Conservation (phyloP, 2,113 vertebrate species). For the Seriola rivoliana region DNA sequence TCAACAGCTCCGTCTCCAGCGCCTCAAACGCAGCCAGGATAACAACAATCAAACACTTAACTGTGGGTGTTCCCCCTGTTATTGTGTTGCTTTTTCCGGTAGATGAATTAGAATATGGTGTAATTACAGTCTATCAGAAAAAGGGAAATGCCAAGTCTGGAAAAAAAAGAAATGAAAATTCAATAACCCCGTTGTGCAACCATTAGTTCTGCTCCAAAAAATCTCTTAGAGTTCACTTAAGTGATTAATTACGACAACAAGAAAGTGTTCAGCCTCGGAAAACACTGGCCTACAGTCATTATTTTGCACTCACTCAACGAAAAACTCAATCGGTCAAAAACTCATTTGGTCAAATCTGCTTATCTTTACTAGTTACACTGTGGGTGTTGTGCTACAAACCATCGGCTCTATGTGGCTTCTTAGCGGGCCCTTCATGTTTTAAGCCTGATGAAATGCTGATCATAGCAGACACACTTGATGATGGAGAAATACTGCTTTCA, state of each 20-base stretch:
- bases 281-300: conserved; percentile 61
- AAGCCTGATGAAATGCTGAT: conserved; percentile 60
- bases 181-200: conserved; percentile 60
- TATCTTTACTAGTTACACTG: conserved; percentile 20
- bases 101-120: conserved; percentile 52
- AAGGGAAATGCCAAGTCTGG: conserved; percentile 48
- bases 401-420: background rate
- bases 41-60: conserved; percentile 8
- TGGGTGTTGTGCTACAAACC: background rate
- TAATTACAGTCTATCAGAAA: conserved; percentile 56
- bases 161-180: conserved; percentile 63
- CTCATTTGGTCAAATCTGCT: conserved; percentile 47
- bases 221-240: conserved; percentile 63
- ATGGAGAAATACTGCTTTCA: conserved; percentile 71
- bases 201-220: conserved; percentile 74
- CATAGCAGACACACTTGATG: conserved; percentile 59
- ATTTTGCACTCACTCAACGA: conserved; percentile 45
- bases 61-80: background rate
- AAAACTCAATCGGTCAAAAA: conserved; percentile 53
- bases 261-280: conserved; percentile 53
- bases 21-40: background rate
- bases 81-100: conserved; percentile 14
- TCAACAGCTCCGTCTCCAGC: background rate
- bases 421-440: conserved; percentile 30
- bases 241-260: conserved; percentile 75